These are phyloP conservation scores for Melangyna quadrimaculata DNA, from an alignment of 2,888 invertebrate genomes.

Conservation along the genomic window DNA sequence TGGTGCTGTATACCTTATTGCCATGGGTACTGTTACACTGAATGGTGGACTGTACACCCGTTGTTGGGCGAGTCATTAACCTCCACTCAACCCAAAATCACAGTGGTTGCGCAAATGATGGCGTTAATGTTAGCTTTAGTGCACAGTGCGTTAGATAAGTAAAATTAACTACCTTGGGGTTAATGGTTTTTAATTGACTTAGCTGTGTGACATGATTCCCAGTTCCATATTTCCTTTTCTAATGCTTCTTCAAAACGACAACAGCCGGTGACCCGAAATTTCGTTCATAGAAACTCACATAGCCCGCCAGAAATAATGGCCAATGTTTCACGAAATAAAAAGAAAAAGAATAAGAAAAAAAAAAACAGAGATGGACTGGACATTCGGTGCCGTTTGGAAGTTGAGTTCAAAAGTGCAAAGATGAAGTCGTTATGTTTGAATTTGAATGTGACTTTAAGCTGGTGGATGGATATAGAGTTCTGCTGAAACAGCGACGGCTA, in stretches of 20 bases:
- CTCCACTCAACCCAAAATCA: slow-evolving; percentile 47
- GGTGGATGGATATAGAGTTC: slow-evolving; percentile 49
- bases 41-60: slow-evolving; percentile 52
- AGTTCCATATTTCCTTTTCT: slow-evolving; percentile 44
- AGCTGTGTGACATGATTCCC: slow-evolving; percentile 66
- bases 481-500: slow-evolving; percentile 40
- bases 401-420: slow-evolving; percentile 67
- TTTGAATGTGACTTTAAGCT: slow-evolving; percentile 43
- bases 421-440: slow-evolving; percentile 56
- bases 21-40: slow-evolving; percentile 48
- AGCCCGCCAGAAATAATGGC: slow-evolving; percentile 32
- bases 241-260: slow-evolving; percentile 22
- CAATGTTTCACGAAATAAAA: slow-evolving; percentile 41
- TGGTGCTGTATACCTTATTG: slow-evolving; percentile 13
- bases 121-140: background rate
- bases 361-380: background rate
- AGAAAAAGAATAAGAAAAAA: background rate
- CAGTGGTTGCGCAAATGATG: slow-evolving; percentile 36
- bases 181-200: slow-evolving; percentile 66
- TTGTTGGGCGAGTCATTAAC: slow-evolving; percentile 60
- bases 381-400: slow-evolving; percentile 57
- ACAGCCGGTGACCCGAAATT: slow-evolving; percentile 43
- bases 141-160: slow-evolving; percentile 42
- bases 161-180: slow-evolving; percentile 41
- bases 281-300: slow-evolving; percentile 47